Base-by-base conservation (phyloP, 1,140 invertebrate genomes). In the Oscheius sp. region DNA sequence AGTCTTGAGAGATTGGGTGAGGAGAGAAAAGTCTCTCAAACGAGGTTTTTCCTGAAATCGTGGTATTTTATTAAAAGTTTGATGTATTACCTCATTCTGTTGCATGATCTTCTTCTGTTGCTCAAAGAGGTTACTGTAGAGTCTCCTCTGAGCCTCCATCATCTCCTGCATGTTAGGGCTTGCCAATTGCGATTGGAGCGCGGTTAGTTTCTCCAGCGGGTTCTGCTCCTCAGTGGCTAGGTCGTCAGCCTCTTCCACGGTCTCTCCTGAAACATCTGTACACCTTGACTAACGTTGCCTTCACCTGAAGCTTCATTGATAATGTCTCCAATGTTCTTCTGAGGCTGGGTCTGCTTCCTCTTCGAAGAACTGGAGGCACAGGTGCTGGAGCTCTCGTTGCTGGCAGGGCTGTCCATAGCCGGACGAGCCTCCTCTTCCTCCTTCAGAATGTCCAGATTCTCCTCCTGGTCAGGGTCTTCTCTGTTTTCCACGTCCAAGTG, bases 241-340 rank as follows among this genome's bases (percentile, higher is more conserved):
- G 28, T 26, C 26, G 1, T n/a, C 46, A 1, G 4, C 15, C 4
- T 61, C 49, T 26, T 69, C 31, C n/a, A 1, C 32, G n/a, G 28
- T 69, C 31, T 68, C 38, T 46, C 26, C 59, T 34, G 4, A 2
- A 32, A 13, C 52, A 7, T n/a, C n/a, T n/a, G n/a, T n/a, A n/a
- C n/a, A n/a, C n/a, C n/a, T n/a, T 4, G 49, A 34, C 65, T 23
- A 10, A 10, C n/a, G 38, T 42, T 42, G n/a, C 38, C 38, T 7
- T 55, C 49, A 55, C 49, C 32, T 35, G 49, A 59, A 59, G 20
- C 2, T 58, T 32, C 18, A 55, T 35, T 2, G 38, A 38, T 28
- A 65, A 46, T 45, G n/a, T 68, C 67, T n/a, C 46, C 72, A 31
- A 32, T 46, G 36, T 49, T 73, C 49, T 65, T 73, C 72, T 49